Evolutionary conservation across 2,113 vertebrate species (phyloP), one percentile per base, ranked within the genome.

Genomic region (Ameiurus melas): DNA sequence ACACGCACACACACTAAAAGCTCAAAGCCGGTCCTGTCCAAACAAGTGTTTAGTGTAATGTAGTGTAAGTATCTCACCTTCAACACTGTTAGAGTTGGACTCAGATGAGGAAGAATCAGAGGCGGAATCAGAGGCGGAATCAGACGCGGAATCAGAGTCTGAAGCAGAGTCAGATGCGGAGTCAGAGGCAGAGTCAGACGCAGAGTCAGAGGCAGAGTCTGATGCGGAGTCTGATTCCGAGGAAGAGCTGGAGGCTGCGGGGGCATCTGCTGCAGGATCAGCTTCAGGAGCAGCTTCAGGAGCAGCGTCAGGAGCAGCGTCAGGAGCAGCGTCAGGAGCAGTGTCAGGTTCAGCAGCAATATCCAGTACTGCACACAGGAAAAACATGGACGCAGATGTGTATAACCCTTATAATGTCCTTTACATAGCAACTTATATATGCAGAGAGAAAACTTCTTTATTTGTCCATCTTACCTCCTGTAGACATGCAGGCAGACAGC

Each of bases 401-500:
- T 13, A 60, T 6, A 39, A 10, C 13, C 53, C 36, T 85, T 47
- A 36, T 83, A 64, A 20, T 36, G 8, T 4, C 30, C 20, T 19
- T 8, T 27, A 62, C 33, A 20, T 16, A 68, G 25, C 3, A 43
- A 80, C 22, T 66, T 20, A 64, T 47, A 30, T 25, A n/a, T 33
- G 66, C 9, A 53, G 3, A 51, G 14, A 17, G 5, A 7, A n/a
- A 84, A 17, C 27, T 3, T 77, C 10, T 47, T 78, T 51, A 77
- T n/a, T 73, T 57, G 12, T 47, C 12, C 16, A 33, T 85, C 93
- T 95, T 91, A 95, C 95, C 95, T 88, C 92, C 92, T 89, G 92
- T 94, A 80, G 95, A 94, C 88, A 92, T 92, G 91, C 94, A 95
- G 36, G 95, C 93, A 25, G 95, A 93, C 87, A 96, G 93, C 25